Evolutionary conservation across 2,797 vertebrate genomes (phyloP), one percentile per base, ranked within the genome.

Genomic region (Crax fasciolata): DNA sequence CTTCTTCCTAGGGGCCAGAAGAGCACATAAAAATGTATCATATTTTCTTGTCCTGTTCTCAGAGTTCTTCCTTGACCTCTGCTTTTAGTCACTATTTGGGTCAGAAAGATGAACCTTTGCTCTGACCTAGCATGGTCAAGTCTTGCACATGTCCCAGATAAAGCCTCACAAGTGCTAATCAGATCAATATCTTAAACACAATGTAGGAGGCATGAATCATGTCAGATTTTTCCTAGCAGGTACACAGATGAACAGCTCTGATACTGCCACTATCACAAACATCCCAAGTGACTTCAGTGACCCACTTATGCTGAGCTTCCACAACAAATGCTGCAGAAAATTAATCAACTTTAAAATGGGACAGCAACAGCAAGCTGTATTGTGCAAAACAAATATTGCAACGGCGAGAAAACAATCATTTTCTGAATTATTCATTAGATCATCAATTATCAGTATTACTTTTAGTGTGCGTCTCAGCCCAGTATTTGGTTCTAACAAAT

Each of bases 61-160:
- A 1, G 65, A 85, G 25, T 5, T 24, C 35, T 48, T 4, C 32
- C 2, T 7, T 17, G 28, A 61, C 38, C 39, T 66, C 30, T 83
- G 27, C 27, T 55, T 86, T 52, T 55, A 27, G 9, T 10, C 24
- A 3, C 27, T 55, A 13, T 11, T 24, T 16, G 21, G 35, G 35
- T 11, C 27, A 19, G 24, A 28, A 78, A n/a, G 61, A 61, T 2
- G 27, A 59, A 35, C 10, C 13, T 65, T 74, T 74, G 14, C n/a
- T 55, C 11, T 1, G 3, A 17, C 13, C 17, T 20, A 49, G 15
- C 1, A 0, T 11, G 30, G 19, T 6, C 11, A 15, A 35, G 30
- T 81, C 44, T n/a, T 73, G 30, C 12, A 17, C 48, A 3, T 32
- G 21, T 38, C 16, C 39, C 43, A 48, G 21, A 28, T 27, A 28